phyloP scores from a whole-genome alignment of 2,888 invertebrate genomes.

The Zaprionus obscuricornis region DNA sequence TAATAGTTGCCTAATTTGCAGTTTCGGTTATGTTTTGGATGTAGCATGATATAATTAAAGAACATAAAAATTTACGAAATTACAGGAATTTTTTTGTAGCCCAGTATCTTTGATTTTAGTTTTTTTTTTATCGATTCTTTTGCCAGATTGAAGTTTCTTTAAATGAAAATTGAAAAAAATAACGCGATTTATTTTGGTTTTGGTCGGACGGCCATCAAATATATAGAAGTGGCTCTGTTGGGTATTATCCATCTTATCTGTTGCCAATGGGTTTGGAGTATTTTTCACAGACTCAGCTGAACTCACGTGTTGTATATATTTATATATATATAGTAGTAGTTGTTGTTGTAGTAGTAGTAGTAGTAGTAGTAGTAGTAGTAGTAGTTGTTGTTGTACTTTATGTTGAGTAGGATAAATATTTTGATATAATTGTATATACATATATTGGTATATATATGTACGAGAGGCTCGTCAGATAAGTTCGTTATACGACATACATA shows the following conservation, averaged over 20 bases:
- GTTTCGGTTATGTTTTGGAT: slow-evolving; percentile 72
- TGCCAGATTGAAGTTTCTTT: slow-evolving; percentile 46
- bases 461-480: slow-evolving; percentile 30
- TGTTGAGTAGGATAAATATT: slow-evolving; percentile 36
- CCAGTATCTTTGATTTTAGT: too few species aligned
- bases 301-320: too few species aligned
- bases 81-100: slow-evolving; percentile 57
- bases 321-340: slow-evolving; percentile 19
- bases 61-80: slow-evolving; percentile 61
- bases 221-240: background rate
- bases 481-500: slow-evolving; percentile 43
- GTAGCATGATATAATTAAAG: slow-evolving; percentile 78
- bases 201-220: slow-evolving; percentile 39
- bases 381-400: too few species aligned
- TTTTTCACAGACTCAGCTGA: slow-evolving; percentile 23
- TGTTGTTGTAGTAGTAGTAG: too few species aligned
- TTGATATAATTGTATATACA: too few species aligned
- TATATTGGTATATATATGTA: slow-evolving; percentile 22
- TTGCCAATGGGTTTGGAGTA: slow-evolving; percentile 24
- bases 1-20: slow-evolving; percentile 48
- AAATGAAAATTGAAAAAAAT: slow-evolving; percentile 53
- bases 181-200: slow-evolving; percentile 26
- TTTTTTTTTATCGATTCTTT: too few species aligned
- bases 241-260: slow-evolving; percentile 20
- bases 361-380: too few species aligned